Evolutionary conservation across 2,113 vertebrate genomes (phyloP), one percentile per base, ranked within the genome.

Genomic region (Vombatus ursinus): DNA sequence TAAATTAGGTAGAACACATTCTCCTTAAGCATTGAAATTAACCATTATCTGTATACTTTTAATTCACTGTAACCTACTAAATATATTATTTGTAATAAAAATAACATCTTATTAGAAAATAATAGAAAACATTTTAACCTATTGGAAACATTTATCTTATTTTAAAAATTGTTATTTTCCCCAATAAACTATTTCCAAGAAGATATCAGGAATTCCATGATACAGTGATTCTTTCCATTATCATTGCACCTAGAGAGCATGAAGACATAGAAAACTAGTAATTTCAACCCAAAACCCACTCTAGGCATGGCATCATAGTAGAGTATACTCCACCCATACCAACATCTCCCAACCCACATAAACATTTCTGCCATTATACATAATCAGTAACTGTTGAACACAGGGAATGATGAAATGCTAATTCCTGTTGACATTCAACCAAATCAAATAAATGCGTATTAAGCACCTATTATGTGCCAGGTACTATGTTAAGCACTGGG

Each of bases 121-220:
- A 52, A 52, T 23, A 52, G 16, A 52, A 53, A 53, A 53, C 23
- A 24, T 25, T 25, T 25, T 7, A 53, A 54, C 11, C n/a, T 52
- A 50, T 14, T 92, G 25, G 93, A 94, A 84, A 44, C 47, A 52
- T 31, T 89, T 53, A 53, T 24, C 24, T 53, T 53, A 23, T 9
- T 24, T 22, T 47, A 89, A 68, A 11, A 92, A 28, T 53, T 94
- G 47, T 24, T 84, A 10, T 95, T 96, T 95, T 93, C 12, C 19
- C 95, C n/a, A 53, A 94, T 57, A 91, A 96, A 53, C 25, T 52
- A 22, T 68, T 94, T 98, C 92, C 25, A 37, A 94, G 92, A 94
- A 90, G 14, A 10, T 90, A 23, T 53, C 52, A 53, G 22, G 52
- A 0, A 52, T 1, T 24, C 26, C 1, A 4, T 53, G 11, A 47